Conservation (phyloP, 1,140 invertebrate species). For the Formica exsecta region DNA sequence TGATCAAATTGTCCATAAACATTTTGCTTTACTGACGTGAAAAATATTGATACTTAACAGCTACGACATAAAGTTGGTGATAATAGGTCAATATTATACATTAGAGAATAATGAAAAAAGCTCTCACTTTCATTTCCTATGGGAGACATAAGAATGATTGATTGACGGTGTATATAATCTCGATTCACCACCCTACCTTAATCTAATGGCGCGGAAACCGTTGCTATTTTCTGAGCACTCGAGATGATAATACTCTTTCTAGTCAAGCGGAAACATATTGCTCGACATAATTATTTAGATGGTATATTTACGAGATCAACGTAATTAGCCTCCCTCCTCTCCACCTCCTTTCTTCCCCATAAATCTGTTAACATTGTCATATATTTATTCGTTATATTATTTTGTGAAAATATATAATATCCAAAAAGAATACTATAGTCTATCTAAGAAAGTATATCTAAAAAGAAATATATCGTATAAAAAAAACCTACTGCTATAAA, state of each 20-base stretch:
- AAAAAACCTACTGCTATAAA: neutral
- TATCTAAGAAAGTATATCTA: neutral
- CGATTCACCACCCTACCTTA: slow-evolving; percentile 63
- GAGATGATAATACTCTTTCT: neutral
- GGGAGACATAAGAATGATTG: slow-evolving; percentile 64
- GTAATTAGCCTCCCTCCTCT: neutral
- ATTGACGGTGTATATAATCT: slow-evolving; percentile 50
- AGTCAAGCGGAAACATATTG: neutral
- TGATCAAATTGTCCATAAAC: neutral
- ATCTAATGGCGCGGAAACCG: slow-evolving; percentile 65
- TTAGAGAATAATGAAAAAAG: slow-evolving; percentile 42
- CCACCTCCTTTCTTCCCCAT: no score
- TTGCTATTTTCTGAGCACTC: slow-evolving; percentile 46
- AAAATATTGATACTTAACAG: neutral
- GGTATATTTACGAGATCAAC: neutral
- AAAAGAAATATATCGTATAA: neutral
- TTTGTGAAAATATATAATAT: neutral
- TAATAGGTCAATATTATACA: neutral
- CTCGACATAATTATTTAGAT: slow-evolving; percentile 5
- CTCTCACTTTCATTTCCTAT: slow-evolving; percentile 70
- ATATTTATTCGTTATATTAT: slow-evolving; percentile 2
- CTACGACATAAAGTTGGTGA: neutral
- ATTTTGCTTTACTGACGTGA: neutral
- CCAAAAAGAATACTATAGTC: no score
- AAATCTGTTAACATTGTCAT: neutral